These are phyloP conservation scores for Dipodomys merriami DNA, from an alignment of 2,113 vertebrate genomes.

Conservation along the genomic window DNA sequence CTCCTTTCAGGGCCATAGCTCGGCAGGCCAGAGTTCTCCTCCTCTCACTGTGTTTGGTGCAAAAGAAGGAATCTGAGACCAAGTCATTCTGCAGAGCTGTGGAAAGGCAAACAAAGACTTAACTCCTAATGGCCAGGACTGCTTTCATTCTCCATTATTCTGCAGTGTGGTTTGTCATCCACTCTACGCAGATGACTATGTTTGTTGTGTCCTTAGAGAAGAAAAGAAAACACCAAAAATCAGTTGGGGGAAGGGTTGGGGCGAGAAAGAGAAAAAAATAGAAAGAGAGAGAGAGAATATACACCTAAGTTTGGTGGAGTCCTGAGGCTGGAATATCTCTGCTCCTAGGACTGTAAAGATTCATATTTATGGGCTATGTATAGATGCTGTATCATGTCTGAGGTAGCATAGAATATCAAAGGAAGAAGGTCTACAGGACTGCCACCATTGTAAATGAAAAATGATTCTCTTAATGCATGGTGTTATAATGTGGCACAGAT, in stretches of 20 bases:
- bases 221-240: neutral
- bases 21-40: conserved; percentile 21
- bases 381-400: conserved; percentile 78
- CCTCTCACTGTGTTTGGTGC: neutral
- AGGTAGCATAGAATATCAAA: conserved; percentile 80
- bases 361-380: conserved; percentile 76
- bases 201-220: neutral
- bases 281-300: neutral
- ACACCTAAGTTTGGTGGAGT: conserved; percentile 25
- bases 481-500: conserved; percentile 82
- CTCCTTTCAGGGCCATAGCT: conserved; percentile 50
- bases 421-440: conserved; percentile 67
- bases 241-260: neutral
- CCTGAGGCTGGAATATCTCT: conserved; percentile 73
- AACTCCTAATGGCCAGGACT: neutral
- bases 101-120: conserved; percentile 12
- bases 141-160: neutral
- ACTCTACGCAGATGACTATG: too few species aligned
- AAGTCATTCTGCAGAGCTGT: neutral
- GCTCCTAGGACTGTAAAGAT: conserved; percentile 71
- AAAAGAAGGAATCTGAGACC: conserved; percentile 49
- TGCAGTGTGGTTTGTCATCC: neutral
- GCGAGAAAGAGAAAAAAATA: neutral
- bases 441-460: conserved; percentile 83
- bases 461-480: conserved; percentile 77